These are phyloP conservation scores for Cuculus canorus DNA, from an alignment of 2,797 vertebrate genomes.

Conservation along the genomic window DNA sequence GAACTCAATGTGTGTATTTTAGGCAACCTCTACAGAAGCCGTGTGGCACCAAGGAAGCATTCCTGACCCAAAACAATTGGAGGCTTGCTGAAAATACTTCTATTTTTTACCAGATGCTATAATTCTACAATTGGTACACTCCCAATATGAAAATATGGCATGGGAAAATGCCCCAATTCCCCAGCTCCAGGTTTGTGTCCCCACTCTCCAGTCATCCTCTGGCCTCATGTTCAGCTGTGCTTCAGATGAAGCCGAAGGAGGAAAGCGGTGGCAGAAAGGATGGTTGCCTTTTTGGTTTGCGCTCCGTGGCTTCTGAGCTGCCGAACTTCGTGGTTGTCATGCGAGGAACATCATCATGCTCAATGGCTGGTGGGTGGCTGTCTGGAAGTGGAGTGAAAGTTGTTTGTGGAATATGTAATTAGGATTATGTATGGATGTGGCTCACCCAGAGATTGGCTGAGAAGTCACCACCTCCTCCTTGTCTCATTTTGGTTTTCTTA, in stretches of 20 bases:
- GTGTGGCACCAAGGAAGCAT: background rate
- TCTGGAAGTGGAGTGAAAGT: background rate
- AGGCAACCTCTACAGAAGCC: background rate
- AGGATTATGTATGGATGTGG: background rate
- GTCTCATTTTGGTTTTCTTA: background rate
- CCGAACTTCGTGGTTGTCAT: background rate
- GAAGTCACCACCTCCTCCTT: background rate
- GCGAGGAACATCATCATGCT: background rate
- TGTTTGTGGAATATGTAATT: slow-evolving; percentile 22
- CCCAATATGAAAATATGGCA: background rate
- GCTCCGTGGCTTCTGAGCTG: background rate
- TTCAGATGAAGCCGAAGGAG: background rate
- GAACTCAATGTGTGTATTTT: background rate
- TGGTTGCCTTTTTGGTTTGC: background rate
- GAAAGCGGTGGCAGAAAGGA: background rate
- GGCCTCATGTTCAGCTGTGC: background rate
- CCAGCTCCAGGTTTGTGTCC: background rate
- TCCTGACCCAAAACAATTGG: background rate
- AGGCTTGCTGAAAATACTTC: background rate
- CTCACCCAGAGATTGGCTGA: background rate
- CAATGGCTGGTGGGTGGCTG: background rate
- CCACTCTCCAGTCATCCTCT: background rate
- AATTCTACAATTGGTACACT: background rate
- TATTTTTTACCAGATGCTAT: background rate
- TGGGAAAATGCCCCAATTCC: background rate